Percentiles rank a stretch among this genome's conserved stretches.
Evolutionary conservation across 1,140 invertebrate species (phyloP).

Genomic region (Saccostrea echinata): DNA sequence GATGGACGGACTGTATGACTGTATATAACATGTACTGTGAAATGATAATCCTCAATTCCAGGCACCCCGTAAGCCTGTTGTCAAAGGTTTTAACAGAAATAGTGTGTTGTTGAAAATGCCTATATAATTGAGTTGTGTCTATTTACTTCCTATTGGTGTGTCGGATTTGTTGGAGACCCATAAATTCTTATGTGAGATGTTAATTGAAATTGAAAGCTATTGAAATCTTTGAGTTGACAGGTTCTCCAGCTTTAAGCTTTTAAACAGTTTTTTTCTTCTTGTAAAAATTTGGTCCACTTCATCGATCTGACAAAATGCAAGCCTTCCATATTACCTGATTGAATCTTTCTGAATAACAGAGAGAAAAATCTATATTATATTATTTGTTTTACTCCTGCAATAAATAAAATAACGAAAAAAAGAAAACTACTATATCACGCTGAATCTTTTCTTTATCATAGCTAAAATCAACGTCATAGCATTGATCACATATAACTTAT

Average conservation of each 20-base stretch:
- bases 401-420: neutral
- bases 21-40: no score
- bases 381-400: constrained; percentile 7
- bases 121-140: constrained; percentile 20
- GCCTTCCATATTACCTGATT: neutral
- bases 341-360: neutral
- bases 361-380: neutral
- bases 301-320: constrained; percentile 2
- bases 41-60: neutral
- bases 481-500: neutral
- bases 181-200: neutral
- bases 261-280: neutral
- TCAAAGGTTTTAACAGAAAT: neutral
- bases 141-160: constrained; percentile 12
- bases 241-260: constrained; percentile 13
- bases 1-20: neutral
- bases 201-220: constrained; percentile 27
- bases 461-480: neutral
- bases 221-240: constrained; percentile 3
- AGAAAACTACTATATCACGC: neutral
- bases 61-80: neutral
- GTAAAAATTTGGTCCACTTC: neutral
- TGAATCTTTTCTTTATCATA: neutral
- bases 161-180: neutral
- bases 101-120: neutral